Base-by-base conservation (phyloP, 2,888 invertebrate genomes). In the Pachymerium ferrugineum region DNA sequence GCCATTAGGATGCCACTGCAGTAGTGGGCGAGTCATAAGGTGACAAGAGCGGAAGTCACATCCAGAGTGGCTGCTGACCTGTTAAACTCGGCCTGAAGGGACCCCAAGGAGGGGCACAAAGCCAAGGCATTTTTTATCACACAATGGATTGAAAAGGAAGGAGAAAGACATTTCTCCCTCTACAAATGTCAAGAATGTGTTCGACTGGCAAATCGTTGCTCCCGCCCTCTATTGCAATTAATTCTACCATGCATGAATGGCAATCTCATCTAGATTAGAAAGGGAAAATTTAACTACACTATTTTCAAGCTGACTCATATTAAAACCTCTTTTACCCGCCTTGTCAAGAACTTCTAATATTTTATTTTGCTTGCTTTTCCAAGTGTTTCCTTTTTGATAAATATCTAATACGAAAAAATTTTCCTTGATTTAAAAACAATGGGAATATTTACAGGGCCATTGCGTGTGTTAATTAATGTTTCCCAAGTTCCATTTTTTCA, bases 11-110 rank as follows among this genome's bases (percentile, higher is more conserved):
- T 54, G 54, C 54, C 54, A 54, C 54, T 54, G 54, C 28, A 28
- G 54, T 54, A 54, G 54, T 54, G 54, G 54, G 54, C 54, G 54
- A 54, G 54, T 54, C 54, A 54, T 54, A 54, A 54, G 54, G 54
- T 54, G 54, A 54, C 54, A 54, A 54, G 54, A 54, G 54, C 54
- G 54, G 54, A 54, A 54, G 54, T 54, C 54, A 54, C 54, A 54
- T 54, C 54, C 54, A 54, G 54, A 54, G 54, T 54, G 54, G 54
- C 54, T 54, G 54, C 54, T 54, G 54, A 54, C 54, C 54, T 54
- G 54, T 54, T 54, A 54, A 54, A 54, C 54, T 54, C 54, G 22
- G 54, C 54, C 54, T 54, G 25, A 28, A 54, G 54, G 54, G 28
- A 54, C 54, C 54, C 54, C 54, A 25, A 54, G 54, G 54, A 54